Conservation (phyloP, 2,113 vertebrate species). For the Oxyruncus cristatus region DNA sequence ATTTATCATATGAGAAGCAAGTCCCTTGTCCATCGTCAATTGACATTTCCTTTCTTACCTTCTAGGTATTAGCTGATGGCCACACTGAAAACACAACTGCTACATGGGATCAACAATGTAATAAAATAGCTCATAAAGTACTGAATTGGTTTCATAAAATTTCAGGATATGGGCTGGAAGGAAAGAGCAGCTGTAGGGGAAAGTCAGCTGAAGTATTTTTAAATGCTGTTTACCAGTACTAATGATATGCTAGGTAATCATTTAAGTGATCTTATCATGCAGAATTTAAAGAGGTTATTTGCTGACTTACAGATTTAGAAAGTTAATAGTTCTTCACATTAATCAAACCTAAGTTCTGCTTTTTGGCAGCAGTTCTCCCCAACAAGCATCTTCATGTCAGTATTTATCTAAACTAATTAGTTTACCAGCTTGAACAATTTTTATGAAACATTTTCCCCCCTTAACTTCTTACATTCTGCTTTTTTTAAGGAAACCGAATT, state of each 20-base stretch:
- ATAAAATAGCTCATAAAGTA: background rate
- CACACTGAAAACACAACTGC: background rate
- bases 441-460: background rate
- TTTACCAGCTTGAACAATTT: slow-evolving; percentile 37
- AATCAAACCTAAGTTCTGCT: slow-evolving; percentile 4
- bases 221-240: background rate
- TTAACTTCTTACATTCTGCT: background rate
- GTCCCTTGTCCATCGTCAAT: background rate
- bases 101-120: background rate
- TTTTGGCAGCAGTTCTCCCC: slow-evolving; percentile 21
- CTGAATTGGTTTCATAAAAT: background rate
- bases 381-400: slow-evolving; percentile 58
- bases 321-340: background rate
- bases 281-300: slow-evolving; percentile 27
- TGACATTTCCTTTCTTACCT: background rate
- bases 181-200: background rate
- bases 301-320: slow-evolving; percentile 35
- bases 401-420: slow-evolving; percentile 61
- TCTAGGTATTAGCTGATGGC: background rate
- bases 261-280: background rate
- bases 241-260: slow-evolving; percentile 16
- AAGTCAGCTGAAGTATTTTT: background rate
- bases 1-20: background rate
- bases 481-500: slow-evolving; percentile 45
- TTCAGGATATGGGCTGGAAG: background rate